Percentiles rank a stretch among this genome's conserved stretches.
These are phyloP conservation scores for Hyposmocoma kahamanoa DNA, from an alignment of 1,140 invertebrate genomes.

Conservation along the genomic window DNA sequence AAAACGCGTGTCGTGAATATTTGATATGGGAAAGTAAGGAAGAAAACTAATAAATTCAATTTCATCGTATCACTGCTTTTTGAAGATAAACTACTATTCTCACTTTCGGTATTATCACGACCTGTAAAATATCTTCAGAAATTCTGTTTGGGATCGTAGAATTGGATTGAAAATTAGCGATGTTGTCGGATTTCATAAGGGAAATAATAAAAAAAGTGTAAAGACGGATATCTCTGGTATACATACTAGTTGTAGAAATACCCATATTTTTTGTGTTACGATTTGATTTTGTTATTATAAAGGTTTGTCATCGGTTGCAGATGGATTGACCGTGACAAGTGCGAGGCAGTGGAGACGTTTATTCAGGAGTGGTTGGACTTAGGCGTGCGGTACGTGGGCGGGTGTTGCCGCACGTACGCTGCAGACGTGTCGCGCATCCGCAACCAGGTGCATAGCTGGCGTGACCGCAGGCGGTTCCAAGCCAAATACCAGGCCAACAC, in stretches of 20 bases:
- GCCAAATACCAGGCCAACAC: conserved; percentile 23
- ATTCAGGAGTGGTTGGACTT: conserved; percentile 77
- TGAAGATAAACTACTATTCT: too few species aligned
- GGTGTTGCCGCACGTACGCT: conserved; percentile 81
- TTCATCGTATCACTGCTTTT: conserved; percentile 1
- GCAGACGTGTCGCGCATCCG: conserved; percentile 75
- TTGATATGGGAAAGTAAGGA: neutral
- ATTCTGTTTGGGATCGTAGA: too few species aligned
- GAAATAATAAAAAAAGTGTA: too few species aligned
- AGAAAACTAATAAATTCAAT: neutral
- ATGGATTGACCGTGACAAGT: conserved; percentile 76
- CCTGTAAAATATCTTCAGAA: too few species aligned
- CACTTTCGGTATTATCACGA: too few species aligned
- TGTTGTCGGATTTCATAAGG: too few species aligned
- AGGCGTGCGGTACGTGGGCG: conserved; percentile 79
- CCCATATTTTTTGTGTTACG: too few species aligned
- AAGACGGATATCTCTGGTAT: too few species aligned
- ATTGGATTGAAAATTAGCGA: too few species aligned
- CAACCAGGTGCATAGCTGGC: conserved; percentile 74
- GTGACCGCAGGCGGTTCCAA: conserved; percentile 52
- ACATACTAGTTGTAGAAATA: too few species aligned
- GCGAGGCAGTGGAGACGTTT: conserved; percentile 74
- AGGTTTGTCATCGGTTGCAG: conserved; percentile 45
- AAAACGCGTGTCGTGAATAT: neutral
- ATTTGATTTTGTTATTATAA: too few species aligned